Percentiles rank a stretch among this genome's conserved stretches.
Evolutionary conservation across 2,888 invertebrate species (phyloP).

Genomic region (Bhutanitis thaidina): DNA sequence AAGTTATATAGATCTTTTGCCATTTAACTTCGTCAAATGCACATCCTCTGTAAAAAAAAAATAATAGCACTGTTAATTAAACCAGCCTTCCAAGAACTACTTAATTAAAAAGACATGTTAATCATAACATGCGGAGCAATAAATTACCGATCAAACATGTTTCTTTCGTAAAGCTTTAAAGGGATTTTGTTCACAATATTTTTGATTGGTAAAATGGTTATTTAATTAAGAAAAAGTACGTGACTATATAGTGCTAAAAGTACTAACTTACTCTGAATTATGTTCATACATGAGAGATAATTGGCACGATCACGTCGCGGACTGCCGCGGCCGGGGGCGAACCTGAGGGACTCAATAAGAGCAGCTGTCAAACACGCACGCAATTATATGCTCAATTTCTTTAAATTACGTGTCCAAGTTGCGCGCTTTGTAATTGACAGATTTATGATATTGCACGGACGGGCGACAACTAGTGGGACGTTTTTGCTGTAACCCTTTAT

Average conservation of each 20-base stretch:
- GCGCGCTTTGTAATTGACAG: conserved; percentile 20
- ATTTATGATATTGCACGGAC: conserved; percentile 17
- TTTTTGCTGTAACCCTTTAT: conserved; percentile 9
- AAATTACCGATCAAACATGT: too few relatives aligned
- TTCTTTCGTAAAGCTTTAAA: neutral
- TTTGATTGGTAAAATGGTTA: conserved; percentile 14
- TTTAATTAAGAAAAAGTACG: conserved; percentile 17
- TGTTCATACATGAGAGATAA: conserved; percentile 9
- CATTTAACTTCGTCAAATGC: too few relatives aligned
- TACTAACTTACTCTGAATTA: conserved; percentile 7
- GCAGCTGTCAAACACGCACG: conserved; percentile 21
- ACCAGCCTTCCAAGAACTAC: neutral
- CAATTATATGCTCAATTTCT: conserved; percentile 21
- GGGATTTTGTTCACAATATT: conserved; percentile 4
- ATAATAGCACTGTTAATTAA: conserved; percentile 1
- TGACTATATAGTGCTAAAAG: conserved; percentile 10
- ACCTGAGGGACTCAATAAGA: conserved; percentile 12
- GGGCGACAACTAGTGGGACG: conserved; percentile 9
- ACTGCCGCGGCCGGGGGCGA: conserved; percentile 4
- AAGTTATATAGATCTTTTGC: too few relatives aligned
- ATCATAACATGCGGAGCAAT: neutral
- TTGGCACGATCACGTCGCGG: conserved; percentile 6
- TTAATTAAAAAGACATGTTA: conserved; percentile 11
- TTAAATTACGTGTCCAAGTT: conserved; percentile 17
- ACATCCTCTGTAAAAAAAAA: too few relatives aligned